A percentile compares a stretch with the other conserved stretches of the same genome.
Evolutionary conservation across 2,113 vertebrate genomes (phyloP).

Genomic region (Megaleporinus macrocephalus): DNA sequence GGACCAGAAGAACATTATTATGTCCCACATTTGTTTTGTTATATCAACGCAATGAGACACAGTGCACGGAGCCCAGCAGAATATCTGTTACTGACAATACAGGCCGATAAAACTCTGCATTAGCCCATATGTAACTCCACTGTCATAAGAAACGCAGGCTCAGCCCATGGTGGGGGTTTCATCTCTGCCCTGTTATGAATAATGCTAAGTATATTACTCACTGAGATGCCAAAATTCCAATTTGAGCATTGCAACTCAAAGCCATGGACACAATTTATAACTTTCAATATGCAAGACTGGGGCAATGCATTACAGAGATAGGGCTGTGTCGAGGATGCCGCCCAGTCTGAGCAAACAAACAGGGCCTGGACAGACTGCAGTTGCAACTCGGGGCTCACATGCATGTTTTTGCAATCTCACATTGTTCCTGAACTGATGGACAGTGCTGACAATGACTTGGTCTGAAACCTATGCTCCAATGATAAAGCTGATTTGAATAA

Average conservation of each 20-base stretch:
- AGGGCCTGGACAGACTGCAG: background rate
- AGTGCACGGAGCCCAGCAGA: constrained; percentile 59
- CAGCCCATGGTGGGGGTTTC: constrained; percentile 67
- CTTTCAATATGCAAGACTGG: constrained; percentile 74
- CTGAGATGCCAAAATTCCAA: constrained; percentile 76
- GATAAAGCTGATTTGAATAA: too few species aligned
- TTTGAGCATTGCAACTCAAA: constrained; percentile 77
- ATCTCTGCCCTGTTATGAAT: constrained; percentile 75
- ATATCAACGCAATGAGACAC: constrained; percentile 70
- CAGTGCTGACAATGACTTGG: background rate
- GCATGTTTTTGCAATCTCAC: background rate
- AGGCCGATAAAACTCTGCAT: constrained; percentile 69
- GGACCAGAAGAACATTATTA: constrained; percentile 58
- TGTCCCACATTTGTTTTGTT: constrained; percentile 72
- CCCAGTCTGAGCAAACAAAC: background rate
- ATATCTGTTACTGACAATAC: constrained; percentile 75
- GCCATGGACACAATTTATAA: constrained; percentile 77
- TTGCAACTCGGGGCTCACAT: background rate
- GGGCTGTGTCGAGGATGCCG: constrained; percentile 43
- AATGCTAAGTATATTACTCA: constrained; percentile 80
- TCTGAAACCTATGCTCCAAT: too few species aligned
- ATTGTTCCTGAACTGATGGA: background rate
- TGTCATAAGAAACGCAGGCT: constrained; percentile 63
- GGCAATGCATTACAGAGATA: constrained; percentile 63
- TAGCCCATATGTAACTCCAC: constrained; percentile 71